phyloP scores from a whole-genome alignment of 2,888 invertebrate species.

The Diabrotica balteata region DNA sequence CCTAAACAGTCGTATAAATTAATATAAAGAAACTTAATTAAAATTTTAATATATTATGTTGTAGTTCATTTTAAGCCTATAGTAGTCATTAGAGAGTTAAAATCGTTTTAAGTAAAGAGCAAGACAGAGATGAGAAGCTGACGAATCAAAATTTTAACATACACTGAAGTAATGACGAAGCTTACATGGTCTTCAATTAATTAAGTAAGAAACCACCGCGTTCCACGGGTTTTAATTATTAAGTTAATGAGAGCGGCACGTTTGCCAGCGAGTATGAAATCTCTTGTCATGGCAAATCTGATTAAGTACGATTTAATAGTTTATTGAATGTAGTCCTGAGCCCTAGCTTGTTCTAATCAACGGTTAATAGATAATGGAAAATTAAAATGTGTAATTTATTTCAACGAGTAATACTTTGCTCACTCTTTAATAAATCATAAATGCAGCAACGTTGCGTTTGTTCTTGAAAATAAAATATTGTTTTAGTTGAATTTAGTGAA shows the following conservation, averaged over 20 bases:
- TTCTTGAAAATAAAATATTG: no score
- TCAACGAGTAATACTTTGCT: no score
- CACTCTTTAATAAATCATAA: no score
- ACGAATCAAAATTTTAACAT: conserved; percentile 28
- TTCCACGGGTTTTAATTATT: conserved; percentile 42
- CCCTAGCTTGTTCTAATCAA: conserved; percentile 38
- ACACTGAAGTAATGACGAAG: conserved; percentile 26
- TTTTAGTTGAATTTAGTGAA: no score
- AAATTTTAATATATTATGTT: no score
- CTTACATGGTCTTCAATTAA: conserved; percentile 33
- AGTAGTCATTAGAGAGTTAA: no score
- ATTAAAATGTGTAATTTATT: conserved; percentile 3
- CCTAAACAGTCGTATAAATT: no score
- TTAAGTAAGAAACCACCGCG: conserved; percentile 28
- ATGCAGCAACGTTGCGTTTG: no score
- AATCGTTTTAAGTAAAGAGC: no score
- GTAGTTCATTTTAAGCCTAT: no score
- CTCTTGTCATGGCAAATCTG: conserved; percentile 48
- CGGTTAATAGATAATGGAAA: conserved; percentile 19
- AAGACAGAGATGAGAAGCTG: conserved; percentile 8
- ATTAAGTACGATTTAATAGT: conserved; percentile 46
- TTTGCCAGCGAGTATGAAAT: conserved; percentile 41
- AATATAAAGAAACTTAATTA: no score
- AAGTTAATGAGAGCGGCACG: conserved; percentile 44
- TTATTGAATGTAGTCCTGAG: conserved; percentile 48